Base-by-base conservation (phyloP, 1,140 invertebrate genomes). In the Anastrepha ludens region DNA sequence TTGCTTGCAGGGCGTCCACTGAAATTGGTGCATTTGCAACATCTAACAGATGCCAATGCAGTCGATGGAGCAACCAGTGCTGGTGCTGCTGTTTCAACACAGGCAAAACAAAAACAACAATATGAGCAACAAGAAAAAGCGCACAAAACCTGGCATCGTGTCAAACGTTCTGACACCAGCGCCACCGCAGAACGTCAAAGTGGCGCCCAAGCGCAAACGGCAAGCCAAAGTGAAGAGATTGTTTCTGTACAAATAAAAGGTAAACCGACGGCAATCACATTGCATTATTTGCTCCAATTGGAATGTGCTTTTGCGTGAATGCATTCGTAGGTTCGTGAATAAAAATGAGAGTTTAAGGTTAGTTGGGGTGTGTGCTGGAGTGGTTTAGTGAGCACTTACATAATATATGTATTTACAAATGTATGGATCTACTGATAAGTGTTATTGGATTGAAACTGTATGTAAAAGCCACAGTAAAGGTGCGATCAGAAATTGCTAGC, bases 21-120 rank as follows among this genome's bases (percentile, higher is more conserved):
- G 81, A 92, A 92, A 90, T 90, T 92, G 87, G 91, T 92, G 85
- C 91, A 92, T 78, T 88, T 92, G 89, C 86, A 47, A 64, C 87
- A 89, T 85, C 85, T 87, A 78, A 67, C 89, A 89, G 41, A 85
- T 64, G 81, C 58, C 41, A 62, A 55, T 39, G 58, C 8, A 60
- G 81, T 9, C 4, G 44, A 74, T 15, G 81, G 7, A 58, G 58
- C n/a, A 41, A 47, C 3, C 47, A 78, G 50, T 20, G 88, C 62
- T 78, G 87, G 55, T 41, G 86, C 41, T 85, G 65, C 59, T 47
- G 65, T 15, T 44, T 85, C 88, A 88, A 88, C 9, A 88, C 41
- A 41, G 78, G 78, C 78, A 87, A 20, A 67, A 64, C 87, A 15
- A 81, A 44, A 39, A 17, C 67, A 87, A 59, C 58, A 87, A 41